Evolutionary conservation across 2,888 invertebrate genomes (phyloP).

Genomic region (Eupithecia insigniata): DNA sequence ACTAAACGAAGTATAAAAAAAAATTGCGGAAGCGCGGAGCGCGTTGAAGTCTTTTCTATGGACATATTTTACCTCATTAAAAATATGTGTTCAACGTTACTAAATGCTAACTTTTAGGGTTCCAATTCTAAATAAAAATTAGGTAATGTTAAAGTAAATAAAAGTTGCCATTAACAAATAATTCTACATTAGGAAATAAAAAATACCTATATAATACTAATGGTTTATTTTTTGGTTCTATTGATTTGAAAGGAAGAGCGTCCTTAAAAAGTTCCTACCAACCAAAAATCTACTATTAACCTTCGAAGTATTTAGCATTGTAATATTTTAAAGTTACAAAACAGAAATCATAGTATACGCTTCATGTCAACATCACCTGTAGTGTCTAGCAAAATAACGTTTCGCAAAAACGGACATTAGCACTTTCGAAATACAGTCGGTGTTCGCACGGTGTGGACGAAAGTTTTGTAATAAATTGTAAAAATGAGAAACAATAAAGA

Average conservation of each 20-base stretch:
- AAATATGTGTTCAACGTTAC: neutral
- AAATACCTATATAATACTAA: too few relatives aligned
- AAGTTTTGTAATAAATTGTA: slow-evolving; percentile 57
- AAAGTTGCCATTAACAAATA: neutral
- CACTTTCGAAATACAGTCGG: slow-evolving; percentile 53
- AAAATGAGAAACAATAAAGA: slow-evolving; percentile 22
- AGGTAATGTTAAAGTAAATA: neutral
- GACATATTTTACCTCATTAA: neutral
- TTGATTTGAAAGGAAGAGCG: neutral
- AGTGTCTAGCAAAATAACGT: slow-evolving; percentile 48
- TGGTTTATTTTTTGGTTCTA: neutral
- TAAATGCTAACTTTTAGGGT: neutral
- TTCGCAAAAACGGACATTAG: slow-evolving; percentile 67
- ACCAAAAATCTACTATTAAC: neutral
- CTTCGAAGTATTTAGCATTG: neutral
- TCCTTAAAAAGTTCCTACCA: too few relatives aligned
- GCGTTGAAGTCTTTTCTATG: slow-evolving; percentile 30
- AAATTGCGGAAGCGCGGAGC: slow-evolving; percentile 7
- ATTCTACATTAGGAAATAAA: neutral
- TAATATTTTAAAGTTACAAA: neutral
- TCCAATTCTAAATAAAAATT: neutral
- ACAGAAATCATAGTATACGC: neutral
- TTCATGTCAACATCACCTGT: slow-evolving; percentile 31
- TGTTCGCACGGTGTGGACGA: slow-evolving; percentile 62
- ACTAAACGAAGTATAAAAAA: neutral